A percentile compares a stretch with the other conserved stretches of the same genome.
Conservation (phyloP, 92 coral and sea anemone genomes). For the Hydrozoanthus gracilis region DNA sequence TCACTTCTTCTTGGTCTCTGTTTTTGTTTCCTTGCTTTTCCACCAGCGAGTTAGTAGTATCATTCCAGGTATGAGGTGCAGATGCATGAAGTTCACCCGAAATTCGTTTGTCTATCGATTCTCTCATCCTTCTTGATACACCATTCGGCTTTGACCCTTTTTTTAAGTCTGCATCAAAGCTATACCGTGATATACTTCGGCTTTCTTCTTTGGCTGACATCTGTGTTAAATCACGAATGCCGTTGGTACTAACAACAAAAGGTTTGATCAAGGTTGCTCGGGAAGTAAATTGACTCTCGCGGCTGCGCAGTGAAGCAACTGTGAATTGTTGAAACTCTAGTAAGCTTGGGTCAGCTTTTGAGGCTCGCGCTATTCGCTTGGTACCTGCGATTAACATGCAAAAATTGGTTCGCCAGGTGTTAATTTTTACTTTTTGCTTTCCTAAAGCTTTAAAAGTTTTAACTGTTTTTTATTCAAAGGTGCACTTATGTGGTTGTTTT, state of each 20-base stretch:
- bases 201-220: background rate
- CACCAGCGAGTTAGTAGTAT: background rate
- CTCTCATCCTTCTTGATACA: background rate
- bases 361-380: constrained; percentile 41
- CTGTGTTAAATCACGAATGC: background rate
- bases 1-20: background rate
- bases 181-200: too few species aligned
- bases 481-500: too few species aligned
- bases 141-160: too few species aligned
- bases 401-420: background rate
- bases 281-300: background rate
- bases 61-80: background rate
- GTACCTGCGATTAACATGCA: constrained; percentile 18
- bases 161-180: background rate
- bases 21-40: background rate
- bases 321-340: constrained; percentile 21
- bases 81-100: background rate
- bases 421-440: background rate
- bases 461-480: too few species aligned
- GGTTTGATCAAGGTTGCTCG: background rate
- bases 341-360: constrained; percentile 38
- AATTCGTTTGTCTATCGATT: background rate
- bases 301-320: background rate
- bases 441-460: background rate
- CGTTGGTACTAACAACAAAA: background rate